phyloP scores from a whole-genome alignment of 2,113 vertebrate species.

The Porphyrio hochstetteri region DNA sequence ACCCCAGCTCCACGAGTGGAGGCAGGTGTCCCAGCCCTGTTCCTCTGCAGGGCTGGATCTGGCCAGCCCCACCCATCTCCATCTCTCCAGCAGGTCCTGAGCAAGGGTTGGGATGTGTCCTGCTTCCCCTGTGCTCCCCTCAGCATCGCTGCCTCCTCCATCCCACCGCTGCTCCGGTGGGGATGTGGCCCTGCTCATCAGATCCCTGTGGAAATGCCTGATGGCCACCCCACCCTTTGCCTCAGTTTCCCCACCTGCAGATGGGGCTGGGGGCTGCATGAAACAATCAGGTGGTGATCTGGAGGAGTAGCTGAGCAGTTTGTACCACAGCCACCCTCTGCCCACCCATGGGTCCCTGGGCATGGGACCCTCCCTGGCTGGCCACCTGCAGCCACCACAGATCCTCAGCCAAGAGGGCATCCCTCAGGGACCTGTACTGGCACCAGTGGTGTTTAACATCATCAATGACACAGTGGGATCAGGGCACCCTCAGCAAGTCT shows the following conservation, averaged over 20 bases:
- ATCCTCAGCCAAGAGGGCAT: neutral
- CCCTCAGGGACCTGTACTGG: too few species aligned
- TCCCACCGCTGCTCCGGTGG: fast-evolving
- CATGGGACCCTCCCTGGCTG: fast-evolving
- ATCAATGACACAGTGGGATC: too few species aligned
- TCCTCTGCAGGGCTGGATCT: neutral
- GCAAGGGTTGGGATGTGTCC: neutral
- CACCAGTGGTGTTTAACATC: too few species aligned
- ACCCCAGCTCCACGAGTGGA: fast-evolving
- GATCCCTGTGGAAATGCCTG: fast-evolving
- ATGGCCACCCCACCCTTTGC: neutral
- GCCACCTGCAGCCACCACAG: neutral
- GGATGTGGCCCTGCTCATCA: neutral
- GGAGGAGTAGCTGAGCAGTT: neutral
- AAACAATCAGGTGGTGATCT: too few species aligned
- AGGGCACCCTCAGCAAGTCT: too few species aligned
- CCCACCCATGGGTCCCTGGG: fast-evolving
- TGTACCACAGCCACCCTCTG: neutral
- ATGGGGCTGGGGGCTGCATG: neutral
- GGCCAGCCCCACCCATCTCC: fast-evolving
- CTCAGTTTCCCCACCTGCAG: neutral
- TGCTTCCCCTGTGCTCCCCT: fast-evolving
- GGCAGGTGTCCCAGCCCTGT: fast-evolving
- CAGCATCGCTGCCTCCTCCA: fast-evolving
- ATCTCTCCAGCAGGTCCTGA: fast-evolving